Conservation (phyloP, 2,113 vertebrate species). For the Entelurus aequoreus region DNA sequence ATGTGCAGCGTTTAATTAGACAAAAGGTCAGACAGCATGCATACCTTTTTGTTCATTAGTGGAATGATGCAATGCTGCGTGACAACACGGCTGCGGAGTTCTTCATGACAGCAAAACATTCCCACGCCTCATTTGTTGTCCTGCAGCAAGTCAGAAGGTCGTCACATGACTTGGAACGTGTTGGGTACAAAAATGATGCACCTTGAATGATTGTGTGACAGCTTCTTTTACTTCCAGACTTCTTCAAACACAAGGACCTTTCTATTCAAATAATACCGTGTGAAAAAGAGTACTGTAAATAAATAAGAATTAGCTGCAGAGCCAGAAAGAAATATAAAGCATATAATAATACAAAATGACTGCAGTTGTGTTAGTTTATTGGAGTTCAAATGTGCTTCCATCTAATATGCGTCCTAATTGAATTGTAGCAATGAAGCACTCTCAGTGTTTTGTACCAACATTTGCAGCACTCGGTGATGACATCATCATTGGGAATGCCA, state of each 20-base stretch:
- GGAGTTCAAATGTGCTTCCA: not conserved
- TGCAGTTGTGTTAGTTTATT: not conserved
- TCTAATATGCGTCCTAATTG: not conserved
- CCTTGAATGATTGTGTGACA: not conserved
- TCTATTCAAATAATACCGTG: too few species aligned
- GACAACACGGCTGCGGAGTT: constrained; percentile 10
- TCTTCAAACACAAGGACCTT: too few species aligned
- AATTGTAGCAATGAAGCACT: not conserved
- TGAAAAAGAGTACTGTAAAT: too few species aligned
- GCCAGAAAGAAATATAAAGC: not conserved
- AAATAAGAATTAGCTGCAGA: not conserved
- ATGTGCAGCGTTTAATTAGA: constrained; percentile 33
- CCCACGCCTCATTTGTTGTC: not conserved
- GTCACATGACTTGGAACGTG: not conserved
- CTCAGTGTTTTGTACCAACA: not conserved
- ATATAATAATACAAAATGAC: too few species aligned
- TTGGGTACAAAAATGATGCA: not conserved
- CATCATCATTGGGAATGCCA: too few species aligned
- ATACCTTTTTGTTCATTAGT: constrained; percentile 33
- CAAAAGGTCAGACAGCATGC: constrained; percentile 31
- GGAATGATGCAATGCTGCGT: constrained; percentile 16
- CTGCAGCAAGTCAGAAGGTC: too few species aligned
- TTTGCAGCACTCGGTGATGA: not conserved
- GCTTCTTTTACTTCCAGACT: too few species aligned
- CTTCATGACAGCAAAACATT: constrained; percentile 15